Base-by-base conservation (phyloP, 2,797 vertebrate genomes). In the Micromesistius poutassou region DNA sequence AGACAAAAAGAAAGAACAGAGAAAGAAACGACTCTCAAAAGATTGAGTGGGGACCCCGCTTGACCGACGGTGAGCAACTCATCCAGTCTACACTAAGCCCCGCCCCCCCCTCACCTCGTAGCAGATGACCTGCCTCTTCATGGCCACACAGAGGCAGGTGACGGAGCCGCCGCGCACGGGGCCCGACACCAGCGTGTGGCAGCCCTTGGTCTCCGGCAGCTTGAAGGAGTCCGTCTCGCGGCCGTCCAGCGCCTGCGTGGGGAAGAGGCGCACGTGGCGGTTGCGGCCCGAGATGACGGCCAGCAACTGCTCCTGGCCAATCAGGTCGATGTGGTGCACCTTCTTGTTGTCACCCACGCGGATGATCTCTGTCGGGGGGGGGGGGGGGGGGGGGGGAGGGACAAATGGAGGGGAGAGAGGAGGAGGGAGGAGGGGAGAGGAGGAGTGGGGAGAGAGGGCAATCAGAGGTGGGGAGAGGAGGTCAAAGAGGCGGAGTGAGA, bases 241-340 rank as follows among this genome's bases (percentile, higher is more conserved):
- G 10, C 97, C 97, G 3, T 98, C 97, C 84, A 99, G 90, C 14
- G 96, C 95, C 30, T 95, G 92, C 79, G 95, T 93, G 62, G 97
- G 95, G 89, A 97, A 96, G 75, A 99, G 96, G 10, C 98, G 96
- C 70, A 98, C 96, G 0, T 99, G 98, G 4, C 98, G 97, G 90
- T 99, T 99, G 80, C 97, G 94, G 82, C 98, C 98, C 0, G 98
- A 99, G 93, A 99, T 98, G 79, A 99, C 97, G 0, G 98, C 98
- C 55, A 99, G 94, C 76, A 99, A 94, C 91, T 98, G 98, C 81
- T 98, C 98, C 22, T 93, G 94, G 3, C 93, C 93, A 76, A 99
- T 97, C 75, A 97, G 94, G 88, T 98, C 97, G 14, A 99, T 95
- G 87, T 97, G 96, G 91, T 98, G 95, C 78, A 99, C 95, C 93